Base-by-base conservation (phyloP, 2,888 invertebrate genomes). In the Ectropis crepuscularia region DNA sequence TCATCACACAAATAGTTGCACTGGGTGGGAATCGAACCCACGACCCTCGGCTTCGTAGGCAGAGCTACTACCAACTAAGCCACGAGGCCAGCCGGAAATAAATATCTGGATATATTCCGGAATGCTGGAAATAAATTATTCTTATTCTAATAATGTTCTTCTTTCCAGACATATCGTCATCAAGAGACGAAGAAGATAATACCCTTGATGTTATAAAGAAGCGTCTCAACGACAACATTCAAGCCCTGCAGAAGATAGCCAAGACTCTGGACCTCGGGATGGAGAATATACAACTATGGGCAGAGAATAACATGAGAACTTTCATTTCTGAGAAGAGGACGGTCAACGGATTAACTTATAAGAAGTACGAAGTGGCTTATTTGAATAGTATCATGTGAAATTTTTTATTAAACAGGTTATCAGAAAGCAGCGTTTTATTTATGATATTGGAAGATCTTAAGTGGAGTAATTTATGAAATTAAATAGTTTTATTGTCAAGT, bases 191-290 rank as follows among this genome's bases (percentile, higher is more conserved):
- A 62, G 89, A 89, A 69, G 78, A 79, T 0, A 72, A 72, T 5
- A 71, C 67, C 1, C 67, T 78, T 10, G 92, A 92, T 69, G 83
- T 76, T 68, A 82, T 88, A 9, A 92, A 91, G 70, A 91, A 90
- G 60, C 74, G 76, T 0, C 79, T 89, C 0, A 81, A 81, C 59
- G 86, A 85, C 7, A 87, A 83, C 60, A 70, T 89, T 0, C 54
- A 75, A 0, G 78, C 72, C 50, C 71, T 92, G 12, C 82, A 88
- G 57, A 89, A 84, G 53, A 83, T 77, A 0, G 68, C 68, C 0
- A 88, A 87, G 67, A 80, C 78, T 0, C 53, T 92, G 2, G 82
- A 84, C 5, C 45, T 80, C 0, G 83, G 83, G 0, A 67, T 76
- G 8, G 87, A 88, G 0, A 83, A 88, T 61, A 65, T 92, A 0